Percentiles rank a stretch among this genome's conserved stretches.
These are phyloP conservation scores for Leptatherina wallacei DNA, from an alignment of 2,797 vertebrate genomes.

Conservation along the genomic window DNA sequence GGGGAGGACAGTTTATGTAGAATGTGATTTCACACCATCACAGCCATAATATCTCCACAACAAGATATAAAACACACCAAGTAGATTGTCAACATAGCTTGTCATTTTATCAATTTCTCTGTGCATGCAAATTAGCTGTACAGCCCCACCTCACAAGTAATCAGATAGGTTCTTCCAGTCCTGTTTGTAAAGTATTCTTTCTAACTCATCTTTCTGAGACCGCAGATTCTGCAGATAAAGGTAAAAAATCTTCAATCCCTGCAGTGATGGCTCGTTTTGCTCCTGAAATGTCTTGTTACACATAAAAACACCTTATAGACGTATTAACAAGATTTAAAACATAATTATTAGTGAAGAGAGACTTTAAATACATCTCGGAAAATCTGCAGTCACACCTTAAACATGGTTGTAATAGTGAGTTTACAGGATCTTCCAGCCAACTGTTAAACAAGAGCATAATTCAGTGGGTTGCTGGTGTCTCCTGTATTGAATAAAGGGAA, in stretches of 20 bases:
- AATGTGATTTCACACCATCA: neutral
- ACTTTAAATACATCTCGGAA: slow-evolving; percentile 6
- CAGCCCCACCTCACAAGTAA: neutral
- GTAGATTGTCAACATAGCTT: neutral
- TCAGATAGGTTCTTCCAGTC: neutral
- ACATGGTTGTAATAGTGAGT: slow-evolving; percentile 30
- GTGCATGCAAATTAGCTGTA: neutral
- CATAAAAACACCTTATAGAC: neutral
- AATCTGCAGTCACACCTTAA: slow-evolving; percentile 33
- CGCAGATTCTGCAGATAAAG: neutral
- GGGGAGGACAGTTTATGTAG: neutral
- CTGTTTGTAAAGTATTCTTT: too few species aligned
- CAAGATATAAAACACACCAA: neutral
- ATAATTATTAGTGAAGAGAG: neutral
- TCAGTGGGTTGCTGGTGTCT: slow-evolving; percentile 17
- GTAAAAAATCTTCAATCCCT: neutral
- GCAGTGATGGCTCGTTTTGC: neutral
- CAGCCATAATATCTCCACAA: neutral
- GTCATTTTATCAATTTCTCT: neutral
- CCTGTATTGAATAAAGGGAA: slow-evolving; percentile 5
- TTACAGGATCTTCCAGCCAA: slow-evolving; percentile 37
- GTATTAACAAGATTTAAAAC: neutral
- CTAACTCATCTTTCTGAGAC: neutral
- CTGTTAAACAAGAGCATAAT: slow-evolving; percentile 44
- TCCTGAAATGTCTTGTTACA: neutral